Conservation (phyloP, 2,888 invertebrate genomes). For the Dioctria linearis region DNA sequence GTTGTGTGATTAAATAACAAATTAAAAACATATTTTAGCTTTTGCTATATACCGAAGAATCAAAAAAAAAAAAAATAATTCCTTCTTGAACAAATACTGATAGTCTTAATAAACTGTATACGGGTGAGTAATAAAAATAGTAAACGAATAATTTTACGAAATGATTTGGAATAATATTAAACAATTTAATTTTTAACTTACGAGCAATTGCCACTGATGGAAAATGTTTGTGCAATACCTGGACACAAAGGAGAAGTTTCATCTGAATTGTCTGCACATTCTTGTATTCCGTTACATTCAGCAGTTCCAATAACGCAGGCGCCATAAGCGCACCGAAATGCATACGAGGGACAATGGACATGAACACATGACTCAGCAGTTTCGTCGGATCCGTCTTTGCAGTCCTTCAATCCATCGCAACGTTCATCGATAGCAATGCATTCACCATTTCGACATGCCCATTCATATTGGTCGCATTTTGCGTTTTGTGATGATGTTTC, state of each 20-base stretch:
- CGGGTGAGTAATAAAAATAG: not conserved
- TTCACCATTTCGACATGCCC: slow-evolving; percentile 64
- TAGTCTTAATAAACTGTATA: too few species aligned
- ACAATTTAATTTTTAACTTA: slow-evolving; percentile 52
- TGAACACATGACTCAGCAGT: slow-evolving; percentile 64
- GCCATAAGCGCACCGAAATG: slow-evolving; percentile 68
- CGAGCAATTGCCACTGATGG: slow-evolving; percentile 56
- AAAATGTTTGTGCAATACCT: slow-evolving; percentile 1
- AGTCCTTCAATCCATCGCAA: slow-evolving; percentile 65
- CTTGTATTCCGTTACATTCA: slow-evolving; percentile 59
- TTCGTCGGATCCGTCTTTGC: slow-evolving; percentile 67
- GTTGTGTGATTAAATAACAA: too few species aligned
- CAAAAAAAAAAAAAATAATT: too few species aligned
- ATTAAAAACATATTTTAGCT: too few species aligned
- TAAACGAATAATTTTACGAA: not conserved
- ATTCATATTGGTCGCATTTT: slow-evolving; percentile 61
- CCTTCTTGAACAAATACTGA: too few species aligned
- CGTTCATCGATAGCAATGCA: slow-evolving; percentile 63
- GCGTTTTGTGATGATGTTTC: slow-evolving; percentile 5
- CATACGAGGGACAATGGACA: slow-evolving; percentile 71
- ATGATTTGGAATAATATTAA: not conserved
- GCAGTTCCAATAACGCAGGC: slow-evolving; percentile 62
- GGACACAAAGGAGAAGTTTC: slow-evolving; percentile 55
- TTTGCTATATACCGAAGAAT: too few species aligned
- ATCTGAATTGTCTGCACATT: slow-evolving; percentile 63